These are phyloP conservation scores for Drepana arcuata DNA, from an alignment of 1,140 invertebrate genomes.

Conservation along the genomic window DNA sequence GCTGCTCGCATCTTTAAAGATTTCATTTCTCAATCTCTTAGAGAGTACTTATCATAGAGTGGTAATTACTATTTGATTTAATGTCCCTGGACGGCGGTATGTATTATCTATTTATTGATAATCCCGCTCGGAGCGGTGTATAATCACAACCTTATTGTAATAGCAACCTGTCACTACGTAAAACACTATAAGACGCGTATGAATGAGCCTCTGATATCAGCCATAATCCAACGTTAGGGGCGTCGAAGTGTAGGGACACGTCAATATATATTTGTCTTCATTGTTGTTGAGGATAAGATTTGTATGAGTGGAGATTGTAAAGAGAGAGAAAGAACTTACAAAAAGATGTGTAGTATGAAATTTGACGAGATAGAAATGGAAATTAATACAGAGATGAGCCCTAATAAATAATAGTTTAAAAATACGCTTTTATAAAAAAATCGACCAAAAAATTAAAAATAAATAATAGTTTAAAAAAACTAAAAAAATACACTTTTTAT, in stretches of 20 bases:
- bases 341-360: too few species aligned
- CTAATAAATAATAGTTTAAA: too few species aligned
- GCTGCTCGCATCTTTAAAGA: slow-evolving; percentile 19
- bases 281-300: too few species aligned
- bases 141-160: slow-evolving; percentile 57
- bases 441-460: too few species aligned
- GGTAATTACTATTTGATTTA: slow-evolving; percentile 57
- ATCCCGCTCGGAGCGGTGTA: slow-evolving; percentile 32
- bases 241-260: slow-evolving; percentile 19
- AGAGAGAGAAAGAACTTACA: too few species aligned
- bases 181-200: slow-evolving; percentile 33
- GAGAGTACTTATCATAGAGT: slow-evolving; percentile 36
- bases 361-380: too few species aligned
- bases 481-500: too few species aligned
- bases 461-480: too few species aligned
- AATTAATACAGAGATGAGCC: too few species aligned
- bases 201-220: slow-evolving; percentile 22
- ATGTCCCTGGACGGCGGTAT: slow-evolving; percentile 37
- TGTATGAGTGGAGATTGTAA: too few species aligned
- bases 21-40: slow-evolving; percentile 42
- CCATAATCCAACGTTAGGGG: slow-evolving; percentile 2
- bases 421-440: too few species aligned
- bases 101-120: slow-evolving; percentile 62
- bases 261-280: slow-evolving; percentile 18
- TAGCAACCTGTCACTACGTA: slow-evolving; percentile 38